Conservation (phyloP, 1,140 invertebrate species). For the Cardiocondyla obscurior region DNA sequence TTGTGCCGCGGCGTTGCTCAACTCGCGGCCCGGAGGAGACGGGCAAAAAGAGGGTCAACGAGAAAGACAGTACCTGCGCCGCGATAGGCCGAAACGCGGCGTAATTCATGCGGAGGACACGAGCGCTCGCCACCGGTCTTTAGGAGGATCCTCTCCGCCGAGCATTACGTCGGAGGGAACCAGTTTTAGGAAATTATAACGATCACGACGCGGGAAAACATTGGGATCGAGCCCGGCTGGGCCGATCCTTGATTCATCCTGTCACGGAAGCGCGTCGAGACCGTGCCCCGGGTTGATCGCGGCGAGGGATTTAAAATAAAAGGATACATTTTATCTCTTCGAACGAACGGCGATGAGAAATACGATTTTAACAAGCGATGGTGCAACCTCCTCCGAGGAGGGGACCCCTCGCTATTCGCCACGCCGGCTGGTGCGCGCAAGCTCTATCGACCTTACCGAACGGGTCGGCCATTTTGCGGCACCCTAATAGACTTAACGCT, state of each 20-base stretch:
- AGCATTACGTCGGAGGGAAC: constrained; percentile 65
- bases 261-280: not conserved
- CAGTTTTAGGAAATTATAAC: constrained; percentile 75
- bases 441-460: constrained; percentile 58
- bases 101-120: constrained; percentile 73
- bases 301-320: not conserved
- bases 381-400: not conserved
- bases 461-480: constrained; percentile 73
- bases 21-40: constrained; percentile 49
- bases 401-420: not conserved
- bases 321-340: not conserved
- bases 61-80: constrained; percentile 53
- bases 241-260: not conserved
- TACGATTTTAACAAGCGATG: not conserved
- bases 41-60: constrained; percentile 65
- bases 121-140: constrained; percentile 74
- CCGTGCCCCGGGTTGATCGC: not conserved
- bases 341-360: not conserved
- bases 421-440: not conserved
- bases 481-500: constrained; percentile 77
- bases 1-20: constrained; percentile 43
- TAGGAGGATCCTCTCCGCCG: constrained; percentile 50
- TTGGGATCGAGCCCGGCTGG: constrained; percentile 60
- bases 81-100: constrained; percentile 65
- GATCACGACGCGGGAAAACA: constrained; percentile 68